These are phyloP conservation scores for Pelecanus crispus DNA, from an alignment of 2,113 vertebrate species.

Conservation along the genomic window DNA sequence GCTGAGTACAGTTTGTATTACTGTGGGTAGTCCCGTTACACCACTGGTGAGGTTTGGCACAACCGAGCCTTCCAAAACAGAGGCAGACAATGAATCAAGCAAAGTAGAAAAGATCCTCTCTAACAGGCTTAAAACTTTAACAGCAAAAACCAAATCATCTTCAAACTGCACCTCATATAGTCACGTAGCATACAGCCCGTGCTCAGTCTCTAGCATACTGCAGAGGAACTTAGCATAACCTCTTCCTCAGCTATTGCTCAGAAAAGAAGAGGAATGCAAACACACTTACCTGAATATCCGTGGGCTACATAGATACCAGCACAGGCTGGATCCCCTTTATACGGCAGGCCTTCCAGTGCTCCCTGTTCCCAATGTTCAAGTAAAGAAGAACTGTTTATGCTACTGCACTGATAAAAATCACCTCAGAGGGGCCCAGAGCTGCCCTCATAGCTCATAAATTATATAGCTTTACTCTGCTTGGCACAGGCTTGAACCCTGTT, in stretches of 20 bases:
- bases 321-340: neutral
- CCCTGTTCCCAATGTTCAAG: neutral
- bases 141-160: neutral
- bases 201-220: neutral
- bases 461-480: conserved; percentile 25
- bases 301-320: neutral
- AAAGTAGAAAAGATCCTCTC: neutral
- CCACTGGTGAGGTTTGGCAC: neutral
- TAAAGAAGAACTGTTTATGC: conserved; percentile 44
- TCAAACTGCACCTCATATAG: neutral
- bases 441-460: conserved; percentile 45
- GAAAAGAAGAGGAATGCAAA: neutral
- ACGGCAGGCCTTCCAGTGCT: neutral
- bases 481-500: conserved; percentile 50
- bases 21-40: neutral
- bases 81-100: neutral
- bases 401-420: conserved; percentile 52
- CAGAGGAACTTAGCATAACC: neutral
- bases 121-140: neutral
- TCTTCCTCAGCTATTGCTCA: neutral
- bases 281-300: neutral
- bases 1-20: neutral
- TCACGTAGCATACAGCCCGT: rapidly evolving
- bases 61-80: neutral
- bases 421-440: conserved; percentile 20